These are phyloP conservation scores for Notamacropus eugenii DNA, from an alignment of 2,797 vertebrate species.

Conservation along the genomic window DNA sequence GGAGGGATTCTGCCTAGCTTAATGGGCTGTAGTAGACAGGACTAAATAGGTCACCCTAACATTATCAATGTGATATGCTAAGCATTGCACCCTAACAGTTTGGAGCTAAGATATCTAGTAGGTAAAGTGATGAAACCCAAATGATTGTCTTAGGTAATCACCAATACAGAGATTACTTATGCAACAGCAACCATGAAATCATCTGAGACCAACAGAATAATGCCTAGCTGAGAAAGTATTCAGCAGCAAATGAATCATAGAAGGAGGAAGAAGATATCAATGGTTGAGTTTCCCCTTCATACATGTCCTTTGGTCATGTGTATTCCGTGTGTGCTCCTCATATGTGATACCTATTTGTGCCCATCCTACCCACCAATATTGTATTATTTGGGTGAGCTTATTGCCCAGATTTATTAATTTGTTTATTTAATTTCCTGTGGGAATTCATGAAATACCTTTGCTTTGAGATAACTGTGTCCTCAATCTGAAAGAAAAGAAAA, in stretches of 20 bases:
- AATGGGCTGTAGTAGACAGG: not conserved
- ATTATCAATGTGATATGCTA: not conserved
- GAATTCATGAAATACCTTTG: not conserved
- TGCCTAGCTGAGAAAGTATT: not conserved
- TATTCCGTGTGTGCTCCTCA: not conserved
- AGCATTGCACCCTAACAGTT: not conserved
- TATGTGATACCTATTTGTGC: not conserved
- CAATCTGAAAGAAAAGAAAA: not conserved
- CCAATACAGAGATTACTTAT: not conserved
- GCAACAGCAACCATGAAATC: not conserved
- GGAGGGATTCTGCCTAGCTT: not conserved
- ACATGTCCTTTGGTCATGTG: not conserved
- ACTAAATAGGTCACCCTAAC: not conserved
- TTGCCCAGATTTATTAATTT: not conserved
- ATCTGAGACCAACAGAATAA: not conserved
- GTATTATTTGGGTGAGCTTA: not conserved
- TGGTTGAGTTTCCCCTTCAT: not conserved
- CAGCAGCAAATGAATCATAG: not conserved
- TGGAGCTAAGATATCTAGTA: not conserved
- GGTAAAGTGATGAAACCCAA: not conserved
- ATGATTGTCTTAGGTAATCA: not conserved
- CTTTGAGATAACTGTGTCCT: not conserved
- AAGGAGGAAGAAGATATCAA: not conserved
- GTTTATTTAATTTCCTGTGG: not conserved
- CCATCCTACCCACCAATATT: not conserved